Evolutionary conservation across 2,888 invertebrate species (phyloP).

Genomic region (Brenthis hecate): DNA sequence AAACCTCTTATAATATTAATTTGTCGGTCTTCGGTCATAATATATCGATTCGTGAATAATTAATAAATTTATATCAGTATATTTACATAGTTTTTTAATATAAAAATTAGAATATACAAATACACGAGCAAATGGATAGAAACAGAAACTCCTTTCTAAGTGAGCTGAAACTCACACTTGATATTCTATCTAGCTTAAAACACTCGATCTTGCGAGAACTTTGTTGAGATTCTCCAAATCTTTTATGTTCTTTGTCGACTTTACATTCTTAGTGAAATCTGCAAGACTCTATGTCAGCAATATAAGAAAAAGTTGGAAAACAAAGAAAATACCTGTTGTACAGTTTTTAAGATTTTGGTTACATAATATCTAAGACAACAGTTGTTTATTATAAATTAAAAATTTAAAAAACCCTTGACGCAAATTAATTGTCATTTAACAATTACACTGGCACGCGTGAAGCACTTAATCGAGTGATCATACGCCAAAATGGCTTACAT

Average conservation of each 20-base stretch:
- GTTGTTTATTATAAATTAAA: too few species aligned
- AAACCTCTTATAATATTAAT: too few species aligned
- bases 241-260: slow-evolving; percentile 6
- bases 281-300: not conserved
- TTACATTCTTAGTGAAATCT: slow-evolving; percentile 6
- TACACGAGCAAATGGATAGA: not conserved
- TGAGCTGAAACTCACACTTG: not conserved
- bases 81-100: too few species aligned
- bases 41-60: too few species aligned
- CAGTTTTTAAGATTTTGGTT: not conserved
- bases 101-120: not conserved
- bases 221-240: not conserved
- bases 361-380: too few species aligned
- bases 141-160: not conserved
- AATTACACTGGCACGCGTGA: too few species aligned
- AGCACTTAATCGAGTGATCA: too few species aligned
- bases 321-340: not conserved
- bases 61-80: too few species aligned
- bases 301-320: not conserved
- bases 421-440: too few species aligned
- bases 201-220: slow-evolving; percentile 14
- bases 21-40: too few species aligned
- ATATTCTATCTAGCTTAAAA: slow-evolving; percentile 1
- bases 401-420: too few species aligned
- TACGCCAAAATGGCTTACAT: too few species aligned